A percentile compares a stretch with the other conserved stretches of the same genome.
phyloP scores from a whole-genome alignment of 1,140 invertebrate genomes.

The Aphelinus atriplicis region DNA sequence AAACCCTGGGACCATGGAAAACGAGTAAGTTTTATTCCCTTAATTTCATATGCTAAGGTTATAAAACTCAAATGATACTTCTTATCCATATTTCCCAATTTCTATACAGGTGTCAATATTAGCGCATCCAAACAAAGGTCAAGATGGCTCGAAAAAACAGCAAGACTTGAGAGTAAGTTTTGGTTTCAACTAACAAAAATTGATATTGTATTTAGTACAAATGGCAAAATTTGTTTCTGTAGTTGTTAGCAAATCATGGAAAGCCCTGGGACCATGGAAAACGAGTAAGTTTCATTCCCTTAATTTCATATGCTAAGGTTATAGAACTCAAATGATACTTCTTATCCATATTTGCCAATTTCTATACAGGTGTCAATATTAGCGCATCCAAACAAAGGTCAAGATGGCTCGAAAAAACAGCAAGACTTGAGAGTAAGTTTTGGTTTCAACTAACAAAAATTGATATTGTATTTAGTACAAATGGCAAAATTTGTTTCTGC shows the following conservation, averaged over 20 bases:
- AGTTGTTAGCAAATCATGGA: too few species aligned
- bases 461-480: slow-evolving; percentile 18
- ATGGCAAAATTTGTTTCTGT: slow-evolving; percentile 46
- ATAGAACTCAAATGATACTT: not conserved
- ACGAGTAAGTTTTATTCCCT: slow-evolving; percentile 67
- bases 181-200: not conserved
- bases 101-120: slow-evolving; percentile 85
- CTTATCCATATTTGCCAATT: not conserved
- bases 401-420: slow-evolving; percentile 93
- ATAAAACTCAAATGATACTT: not conserved
- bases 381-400: slow-evolving; percentile 90
- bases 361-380: slow-evolving; percentile 85
- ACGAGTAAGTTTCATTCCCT: slow-evolving; percentile 67
- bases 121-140: slow-evolving; percentile 90
- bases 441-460: not conserved
- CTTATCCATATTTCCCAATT: not conserved
- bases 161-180: too few species aligned
- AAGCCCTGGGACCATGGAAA: too few species aligned
- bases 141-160: slow-evolving; percentile 93
- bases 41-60: not conserved
- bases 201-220: slow-evolving; percentile 18
- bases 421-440: slow-evolving; percentile 85
- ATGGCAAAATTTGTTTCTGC: slow-evolving; percentile 46
- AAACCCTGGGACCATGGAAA: too few species aligned
- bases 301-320: not conserved